Evolutionary conservation across 1,140 invertebrate species (phyloP), one percentile per base, ranked within the genome.

Genomic region (Arion vulgaris): DNA sequence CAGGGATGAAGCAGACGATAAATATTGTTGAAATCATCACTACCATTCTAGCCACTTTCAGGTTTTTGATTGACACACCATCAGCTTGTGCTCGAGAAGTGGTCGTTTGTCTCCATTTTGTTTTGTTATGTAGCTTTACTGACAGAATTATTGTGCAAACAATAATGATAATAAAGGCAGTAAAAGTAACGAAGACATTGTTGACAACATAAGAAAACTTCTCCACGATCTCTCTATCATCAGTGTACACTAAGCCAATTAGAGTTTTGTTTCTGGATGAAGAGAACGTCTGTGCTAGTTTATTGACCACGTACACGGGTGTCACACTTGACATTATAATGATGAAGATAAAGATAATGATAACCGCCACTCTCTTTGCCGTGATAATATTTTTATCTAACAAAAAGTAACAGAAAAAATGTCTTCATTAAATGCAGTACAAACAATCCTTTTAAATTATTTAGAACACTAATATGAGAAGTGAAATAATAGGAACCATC

Each of bases 281-380:
- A 26, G 26, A 69, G 34, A 69, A 69, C n/a, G 7, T 69, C 66
- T 11, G n/a, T 11, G 7, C 11, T 9, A 32, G 9, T 69, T 26
- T 69, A 26, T 69, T 69, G 66, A 28, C 34, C 11, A 32, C n/a
- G 66, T 69, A 69, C n/a, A 69, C 66, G 7, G 66, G 66, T 9
- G 66, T 26, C 11, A 9, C 66, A 26, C 66, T 69, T 9, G n/a
- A 28, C n/a, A 69, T 69, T 9, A 69, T 9, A 57, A 62, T 34
- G 73, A 53, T 69, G 85, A 85, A 57, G 76, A 86, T 34, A 38
- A 62, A 41, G 77, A 80, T 41, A 80, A 85, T 69, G 66, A 69
- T 36, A 26, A 69, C 34, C 7, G 26, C n/a, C 9, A 49, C 45
- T 11, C 45, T 9, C 45, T 9, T 11, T 49, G 45, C 9, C 19